These are phyloP conservation scores for Eristalinus aeneus DNA, from an alignment of 2,888 invertebrate species.

Conservation along the genomic window DNA sequence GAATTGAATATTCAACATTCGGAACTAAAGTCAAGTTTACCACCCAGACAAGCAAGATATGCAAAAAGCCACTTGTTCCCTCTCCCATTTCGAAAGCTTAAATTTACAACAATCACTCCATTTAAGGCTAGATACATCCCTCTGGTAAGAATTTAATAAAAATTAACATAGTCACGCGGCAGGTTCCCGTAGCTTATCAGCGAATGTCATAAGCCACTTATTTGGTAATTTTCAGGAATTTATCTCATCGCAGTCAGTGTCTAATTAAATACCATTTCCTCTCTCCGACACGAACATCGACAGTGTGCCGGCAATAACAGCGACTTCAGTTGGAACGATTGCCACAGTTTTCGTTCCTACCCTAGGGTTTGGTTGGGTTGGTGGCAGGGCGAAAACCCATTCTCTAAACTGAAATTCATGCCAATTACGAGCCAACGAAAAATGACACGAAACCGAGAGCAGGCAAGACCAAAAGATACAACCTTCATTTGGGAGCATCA, in stretches of 20 bases:
- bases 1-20: not conserved
- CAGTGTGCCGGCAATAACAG: not conserved
- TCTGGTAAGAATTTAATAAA: slow-evolving; percentile 17
- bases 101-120: slow-evolving; percentile 13
- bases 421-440: slow-evolving; percentile 21
- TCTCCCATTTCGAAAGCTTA: not conserved
- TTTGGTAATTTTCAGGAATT: slow-evolving; percentile 59
- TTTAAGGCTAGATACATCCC: slow-evolving; percentile 2
- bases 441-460: slow-evolving; percentile 6
- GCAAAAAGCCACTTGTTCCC: not conserved
- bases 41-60: not conserved
- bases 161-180: slow-evolving; percentile 49
- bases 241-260: slow-evolving; percentile 49
- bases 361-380: not conserved
- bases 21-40: not conserved
- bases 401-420: slow-evolving; percentile 27
- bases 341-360: slow-evolving; percentile 12
- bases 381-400: not conserved
- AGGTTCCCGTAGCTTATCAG: slow-evolving; percentile 48
- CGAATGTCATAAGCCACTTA: slow-evolving; percentile 65
- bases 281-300: slow-evolving; percentile 4
- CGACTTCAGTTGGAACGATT: not conserved
- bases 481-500: slow-evolving; percentile 38
- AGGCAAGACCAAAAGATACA: slow-evolving; percentile 13
- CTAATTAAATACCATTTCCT: slow-evolving; percentile 64